A percentile compares a stretch with the other conserved stretches of the same genome.
Conservation (phyloP, 2,888 invertebrate species). For the Lasius platythorax region DNA sequence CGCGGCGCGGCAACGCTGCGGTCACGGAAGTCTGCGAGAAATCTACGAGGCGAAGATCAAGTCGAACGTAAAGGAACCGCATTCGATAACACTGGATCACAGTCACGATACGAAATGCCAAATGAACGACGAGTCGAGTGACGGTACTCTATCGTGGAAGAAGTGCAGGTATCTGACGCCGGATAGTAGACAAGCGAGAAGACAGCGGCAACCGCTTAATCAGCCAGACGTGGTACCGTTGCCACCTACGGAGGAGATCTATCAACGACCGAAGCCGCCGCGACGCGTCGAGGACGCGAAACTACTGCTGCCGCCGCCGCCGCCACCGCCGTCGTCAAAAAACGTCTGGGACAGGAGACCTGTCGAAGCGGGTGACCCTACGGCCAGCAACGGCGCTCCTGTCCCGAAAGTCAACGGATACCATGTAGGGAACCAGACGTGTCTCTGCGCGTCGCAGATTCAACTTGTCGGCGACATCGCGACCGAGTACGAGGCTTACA, state of each 20-base stretch:
- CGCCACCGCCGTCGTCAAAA: slow-evolving; percentile 87
- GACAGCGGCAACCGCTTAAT: slow-evolving; percentile 89
- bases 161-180: slow-evolving; percentile 87
- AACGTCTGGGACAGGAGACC: slow-evolving; percentile 90
- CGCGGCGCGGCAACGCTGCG: slow-evolving; percentile 82
- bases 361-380: slow-evolving; percentile 84
- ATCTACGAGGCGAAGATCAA: slow-evolving; percentile 89
- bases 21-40: slow-evolving; percentile 91
- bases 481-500: background rate
- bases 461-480: background rate
- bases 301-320: slow-evolving; percentile 19
- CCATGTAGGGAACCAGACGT: slow-evolving; percentile 76
- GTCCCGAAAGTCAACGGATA: slow-evolving; percentile 76
- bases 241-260: slow-evolving; percentile 88
- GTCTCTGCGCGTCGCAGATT: slow-evolving; percentile 30
- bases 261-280: slow-evolving; percentile 89
- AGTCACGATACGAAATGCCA: slow-evolving; percentile 61
- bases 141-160: slow-evolving; percentile 76
- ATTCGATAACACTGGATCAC: slow-evolving; percentile 40
- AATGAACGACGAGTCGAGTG: slow-evolving; percentile 69
- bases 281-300: slow-evolving; percentile 81
- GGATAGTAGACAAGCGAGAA: slow-evolving; percentile 91
- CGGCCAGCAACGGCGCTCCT: slow-evolving; percentile 84
- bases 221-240: slow-evolving; percentile 91
- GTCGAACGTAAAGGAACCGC: slow-evolving; percentile 70